phyloP scores from a whole-genome alignment of 2,113 vertebrate species.

The Cyprinodon brontotheroides region DNA sequence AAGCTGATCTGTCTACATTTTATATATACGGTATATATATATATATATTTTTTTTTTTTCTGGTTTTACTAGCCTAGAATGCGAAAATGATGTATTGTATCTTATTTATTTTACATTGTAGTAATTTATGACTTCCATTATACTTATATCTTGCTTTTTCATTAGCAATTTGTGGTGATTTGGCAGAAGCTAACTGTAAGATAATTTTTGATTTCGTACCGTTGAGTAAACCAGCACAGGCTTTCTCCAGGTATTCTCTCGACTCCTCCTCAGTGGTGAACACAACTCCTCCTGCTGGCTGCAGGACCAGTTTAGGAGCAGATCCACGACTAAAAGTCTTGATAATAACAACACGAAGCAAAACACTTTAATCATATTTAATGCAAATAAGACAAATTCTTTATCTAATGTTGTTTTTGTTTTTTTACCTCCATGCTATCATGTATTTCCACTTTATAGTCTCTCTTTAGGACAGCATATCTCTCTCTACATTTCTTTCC shows the following conservation, averaged over 20 bases:
- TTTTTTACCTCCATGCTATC: constrained; percentile 86
- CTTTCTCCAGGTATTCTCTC: constrained; percentile 80
- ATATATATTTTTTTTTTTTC: no score
- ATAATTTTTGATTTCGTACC: constrained; percentile 66
- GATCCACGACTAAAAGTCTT: constrained; percentile 79
- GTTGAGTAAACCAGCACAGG: constrained; percentile 81
- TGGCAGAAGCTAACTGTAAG: neutral
- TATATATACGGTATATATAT: no score
- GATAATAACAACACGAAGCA: neutral
- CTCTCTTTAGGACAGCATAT: constrained; percentile 80
- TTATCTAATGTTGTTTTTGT: neutral
- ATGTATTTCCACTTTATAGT: constrained; percentile 86
- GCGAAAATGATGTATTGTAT: no score
- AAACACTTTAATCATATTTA: neutral
- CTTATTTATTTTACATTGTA: no score
- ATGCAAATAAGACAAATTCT: neutral
- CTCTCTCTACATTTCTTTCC: constrained; percentile 88
- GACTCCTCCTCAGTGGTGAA: constrained; percentile 87
- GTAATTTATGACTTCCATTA: neutral
- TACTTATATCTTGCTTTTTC: neutral
- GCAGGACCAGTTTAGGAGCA: constrained; percentile 79
- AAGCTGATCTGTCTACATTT: no score
- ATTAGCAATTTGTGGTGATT: neutral
- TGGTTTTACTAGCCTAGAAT: no score
- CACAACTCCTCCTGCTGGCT: constrained; percentile 83